Conservation (phyloP, 2,113 vertebrate species). For the Sturnira hondurensis region DNA sequence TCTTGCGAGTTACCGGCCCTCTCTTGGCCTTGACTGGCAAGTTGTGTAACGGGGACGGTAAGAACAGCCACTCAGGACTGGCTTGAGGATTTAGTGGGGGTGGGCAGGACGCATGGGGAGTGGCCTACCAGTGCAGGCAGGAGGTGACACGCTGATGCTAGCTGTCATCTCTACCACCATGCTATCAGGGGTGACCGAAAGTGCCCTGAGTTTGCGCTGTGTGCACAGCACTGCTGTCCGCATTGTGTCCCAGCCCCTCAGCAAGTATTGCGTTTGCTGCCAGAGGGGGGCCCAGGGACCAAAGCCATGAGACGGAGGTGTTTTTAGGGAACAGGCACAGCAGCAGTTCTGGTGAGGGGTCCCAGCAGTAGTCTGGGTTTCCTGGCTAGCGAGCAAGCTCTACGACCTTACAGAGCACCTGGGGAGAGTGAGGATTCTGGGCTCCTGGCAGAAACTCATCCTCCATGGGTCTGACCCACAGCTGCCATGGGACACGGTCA, state of each 20-base stretch:
- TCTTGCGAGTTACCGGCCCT: neutral
- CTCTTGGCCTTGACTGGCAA: neutral
- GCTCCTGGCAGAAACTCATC: neutral
- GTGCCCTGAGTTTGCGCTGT: neutral
- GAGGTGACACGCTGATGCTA: neutral
- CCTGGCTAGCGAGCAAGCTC: neutral
- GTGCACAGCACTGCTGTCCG: neutral
- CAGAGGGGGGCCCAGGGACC: neutral
- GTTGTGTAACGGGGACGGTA: fast-evolving
- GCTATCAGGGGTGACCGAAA: too few species aligned
- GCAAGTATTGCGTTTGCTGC: neutral
- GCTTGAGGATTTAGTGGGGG: fast-evolving
- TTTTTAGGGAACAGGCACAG: too few species aligned
- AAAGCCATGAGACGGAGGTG: neutral
- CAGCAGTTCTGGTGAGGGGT: neutral
- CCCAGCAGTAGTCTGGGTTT: neutral
- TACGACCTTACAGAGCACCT: neutral
- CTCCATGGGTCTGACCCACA: neutral
- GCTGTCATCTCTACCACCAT: neutral
- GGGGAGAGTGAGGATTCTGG: neutral
- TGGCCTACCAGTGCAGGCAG: fast-evolving
- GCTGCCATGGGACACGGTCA: neutral
- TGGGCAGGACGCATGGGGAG: too few species aligned
- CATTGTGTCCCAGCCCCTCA: too few species aligned
- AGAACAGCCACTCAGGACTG: neutral